Conservation (phyloP, 2,888 invertebrate genomes). For the Cistogaster globosa region DNA sequence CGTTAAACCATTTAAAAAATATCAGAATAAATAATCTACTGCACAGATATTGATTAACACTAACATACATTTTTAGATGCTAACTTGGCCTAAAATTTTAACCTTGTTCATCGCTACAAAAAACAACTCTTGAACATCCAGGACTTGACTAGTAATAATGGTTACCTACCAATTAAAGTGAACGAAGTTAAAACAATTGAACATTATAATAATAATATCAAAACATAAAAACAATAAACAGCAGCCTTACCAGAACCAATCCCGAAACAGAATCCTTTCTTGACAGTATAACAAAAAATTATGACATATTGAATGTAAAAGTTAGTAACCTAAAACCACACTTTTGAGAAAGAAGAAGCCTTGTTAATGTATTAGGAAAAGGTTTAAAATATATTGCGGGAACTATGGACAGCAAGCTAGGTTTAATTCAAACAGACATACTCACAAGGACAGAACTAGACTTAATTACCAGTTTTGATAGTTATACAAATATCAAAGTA, state of each 20-base stretch:
- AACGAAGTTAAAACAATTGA: conserved; percentile 35
- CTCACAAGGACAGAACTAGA: background rate
- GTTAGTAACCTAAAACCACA: background rate
- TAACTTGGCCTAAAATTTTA: background rate
- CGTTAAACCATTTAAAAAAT: background rate
- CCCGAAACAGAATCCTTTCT: no score
- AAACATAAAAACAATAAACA: no score
- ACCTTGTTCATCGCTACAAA: conserved; percentile 4
- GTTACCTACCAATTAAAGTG: conserved; percentile 31
- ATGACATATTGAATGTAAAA: background rate
- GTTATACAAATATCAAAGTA: background rate
- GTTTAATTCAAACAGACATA: background rate
- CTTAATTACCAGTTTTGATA: background rate
- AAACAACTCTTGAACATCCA: conserved; percentile 11
- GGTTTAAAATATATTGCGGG: background rate
- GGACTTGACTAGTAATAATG: conserved; percentile 37
- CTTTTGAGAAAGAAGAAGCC: no score
- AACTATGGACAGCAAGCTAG: background rate
- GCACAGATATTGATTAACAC: conserved; percentile 12
- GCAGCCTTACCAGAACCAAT: no score
- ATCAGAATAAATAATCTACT: background rate
- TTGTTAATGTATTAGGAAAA: background rate
- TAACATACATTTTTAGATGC: conserved; percentile 16
- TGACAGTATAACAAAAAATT: background rate
- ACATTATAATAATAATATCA: conserved; percentile 27